These are phyloP conservation scores for Kryptolebias marmoratus DNA, from an alignment of 2,113 vertebrate species.

Conservation along the genomic window DNA sequence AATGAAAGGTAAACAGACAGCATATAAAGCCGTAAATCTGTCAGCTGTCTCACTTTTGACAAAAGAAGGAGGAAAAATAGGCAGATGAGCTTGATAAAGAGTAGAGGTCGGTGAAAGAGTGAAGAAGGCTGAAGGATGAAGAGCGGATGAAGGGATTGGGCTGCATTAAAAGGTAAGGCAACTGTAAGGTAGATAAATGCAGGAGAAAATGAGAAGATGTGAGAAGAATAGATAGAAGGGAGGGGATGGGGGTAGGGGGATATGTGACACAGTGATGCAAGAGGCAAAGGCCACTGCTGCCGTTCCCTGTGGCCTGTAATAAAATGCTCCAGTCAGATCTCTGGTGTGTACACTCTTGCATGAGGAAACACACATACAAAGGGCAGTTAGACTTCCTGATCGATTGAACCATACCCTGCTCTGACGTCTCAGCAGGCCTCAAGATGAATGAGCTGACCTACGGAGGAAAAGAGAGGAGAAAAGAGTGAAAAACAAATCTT, in stretches of 20 bases:
- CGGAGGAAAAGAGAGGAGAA: conserved; percentile 48
- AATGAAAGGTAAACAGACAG: conserved; percentile 54
- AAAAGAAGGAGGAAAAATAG: conserved; percentile 32
- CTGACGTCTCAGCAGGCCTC: conserved; percentile 69
- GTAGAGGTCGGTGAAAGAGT: conserved; percentile 47
- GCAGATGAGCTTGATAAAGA: conserved; percentile 48
- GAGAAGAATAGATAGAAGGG: conserved; percentile 30
- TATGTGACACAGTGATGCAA: conserved; percentile 48
- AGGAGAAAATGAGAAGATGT: conserved; percentile 33
- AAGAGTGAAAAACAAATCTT: conserved; percentile 65
- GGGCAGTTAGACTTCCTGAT: conserved; percentile 71
- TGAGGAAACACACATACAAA: conserved; percentile 52
- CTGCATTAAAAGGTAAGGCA: conserved; percentile 30
- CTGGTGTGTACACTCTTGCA: conserved; percentile 45
- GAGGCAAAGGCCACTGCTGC: conserved; percentile 53
- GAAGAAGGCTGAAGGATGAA: conserved; percentile 39
- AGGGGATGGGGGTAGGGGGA: neutral
- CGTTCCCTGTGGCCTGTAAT: conserved; percentile 57
- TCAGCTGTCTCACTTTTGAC: conserved; percentile 48
- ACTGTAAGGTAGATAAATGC: conserved; percentile 40
- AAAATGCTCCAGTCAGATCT: conserved; percentile 58
- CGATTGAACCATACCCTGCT: conserved; percentile 71
- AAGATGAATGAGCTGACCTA: conserved; percentile 76
- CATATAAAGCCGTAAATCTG: conserved; percentile 58
- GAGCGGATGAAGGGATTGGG: conserved; percentile 34